phyloP scores from a whole-genome alignment of 2,113 vertebrate genomes.

The Oncorhynchus mykiss region DNA sequence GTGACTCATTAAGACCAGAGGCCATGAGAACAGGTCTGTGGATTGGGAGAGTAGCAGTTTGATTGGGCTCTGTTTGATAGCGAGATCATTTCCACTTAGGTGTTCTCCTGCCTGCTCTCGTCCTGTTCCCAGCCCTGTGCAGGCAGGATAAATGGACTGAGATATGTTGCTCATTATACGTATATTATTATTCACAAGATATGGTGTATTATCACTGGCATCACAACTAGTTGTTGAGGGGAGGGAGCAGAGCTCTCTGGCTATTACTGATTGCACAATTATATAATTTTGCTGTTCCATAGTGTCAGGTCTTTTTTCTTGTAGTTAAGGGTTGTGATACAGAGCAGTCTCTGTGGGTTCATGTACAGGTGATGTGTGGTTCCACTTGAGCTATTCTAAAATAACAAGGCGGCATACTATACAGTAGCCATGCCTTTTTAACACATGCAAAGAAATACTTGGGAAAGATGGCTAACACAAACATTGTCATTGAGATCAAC shows the following conservation, averaged over 20 bases:
- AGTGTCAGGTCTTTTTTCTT: constrained; percentile 24
- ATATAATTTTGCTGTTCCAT: constrained; percentile 34
- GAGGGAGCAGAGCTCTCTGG: constrained; percentile 29
- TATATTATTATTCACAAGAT: constrained; percentile 60
- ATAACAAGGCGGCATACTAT: neutral
- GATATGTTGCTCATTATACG: constrained; percentile 51
- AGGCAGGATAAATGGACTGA: constrained; percentile 52
- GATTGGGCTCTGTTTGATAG: neutral
- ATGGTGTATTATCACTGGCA: constrained; percentile 63
- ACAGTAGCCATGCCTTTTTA: neutral
- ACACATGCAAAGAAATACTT: neutral
- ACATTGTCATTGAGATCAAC: neutral
- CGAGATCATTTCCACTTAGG: constrained; percentile 37
- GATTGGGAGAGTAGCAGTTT: neutral
- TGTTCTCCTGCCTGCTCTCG: neutral
- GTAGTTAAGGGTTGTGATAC: constrained; percentile 8
- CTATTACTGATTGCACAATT: constrained; percentile 61
- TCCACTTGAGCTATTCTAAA: neutral
- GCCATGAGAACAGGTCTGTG: neutral
- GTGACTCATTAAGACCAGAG: neutral
- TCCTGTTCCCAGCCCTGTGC: constrained; percentile 41
- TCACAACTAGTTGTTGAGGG: constrained; percentile 36
- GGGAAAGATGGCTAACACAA: neutral
- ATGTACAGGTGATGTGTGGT: constrained; percentile 6
- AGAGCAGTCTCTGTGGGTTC: constrained; percentile 12